Base-by-base conservation (phyloP, 2,113 vertebrate species). In the Carassius auratus region DNA sequence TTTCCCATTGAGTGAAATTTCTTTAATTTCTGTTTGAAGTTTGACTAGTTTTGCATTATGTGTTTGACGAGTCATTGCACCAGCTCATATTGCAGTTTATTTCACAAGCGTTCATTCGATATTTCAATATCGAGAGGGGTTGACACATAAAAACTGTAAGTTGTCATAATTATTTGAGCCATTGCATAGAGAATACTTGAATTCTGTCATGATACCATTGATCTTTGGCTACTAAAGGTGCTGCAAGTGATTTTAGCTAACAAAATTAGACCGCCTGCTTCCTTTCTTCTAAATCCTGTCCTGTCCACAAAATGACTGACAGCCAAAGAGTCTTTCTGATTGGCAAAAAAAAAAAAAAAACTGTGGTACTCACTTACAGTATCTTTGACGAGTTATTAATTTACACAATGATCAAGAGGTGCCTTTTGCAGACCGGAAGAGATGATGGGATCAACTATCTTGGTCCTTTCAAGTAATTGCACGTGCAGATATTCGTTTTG, bases 401-500 rank as follows among this genome's bases (percentile, higher is more conserved):
- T 78, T 83, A 66, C 7, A n/a, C 42, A 76, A 85, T 81, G 83
- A 68, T 85, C 73, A 85, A 77, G 64, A 85, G 88, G 88, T 89
- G 85, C 88, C 85, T 87, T 89, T 57, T 83, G 86, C 74, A 42
- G 62, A 83, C 73, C 33, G n/a, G 52, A 71, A 36, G 71, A 55
- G 74, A 78, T 64, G 61, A 86, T 21, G 42, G 82, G 74, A 73
- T 73, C 78, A 62, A 68, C 78, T 66, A 61, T 73, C 45, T 84
- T 13, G n/a, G 14, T 78, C 69, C 74, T 86, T 57, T 48, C 3
- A 15, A 82, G 76, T 78, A 78, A 86, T 85, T 89, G 86, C 88
- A 89, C 85, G 85, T 74, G 71, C 45, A 61, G 81, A 30, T 68
- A 36, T 82, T 69, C 15, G 23, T 52, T 61, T 82, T 57, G 80